These are phyloP conservation scores for Macropus fuliginosus DNA, from an alignment of 2,797 vertebrate genomes.

Conservation along the genomic window DNA sequence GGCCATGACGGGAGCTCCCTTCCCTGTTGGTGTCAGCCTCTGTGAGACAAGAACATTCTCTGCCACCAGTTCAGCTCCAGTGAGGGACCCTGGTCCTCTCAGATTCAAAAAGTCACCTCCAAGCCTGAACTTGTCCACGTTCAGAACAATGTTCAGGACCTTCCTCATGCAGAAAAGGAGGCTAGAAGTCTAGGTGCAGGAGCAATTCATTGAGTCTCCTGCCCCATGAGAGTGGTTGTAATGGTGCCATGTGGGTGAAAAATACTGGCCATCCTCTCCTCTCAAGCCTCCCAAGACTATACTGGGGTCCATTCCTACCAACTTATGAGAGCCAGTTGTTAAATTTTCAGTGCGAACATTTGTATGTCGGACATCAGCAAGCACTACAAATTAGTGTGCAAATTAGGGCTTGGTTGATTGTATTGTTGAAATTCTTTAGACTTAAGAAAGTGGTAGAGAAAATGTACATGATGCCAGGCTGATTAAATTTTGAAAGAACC, in stretches of 20 bases:
- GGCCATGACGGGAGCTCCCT: background rate
- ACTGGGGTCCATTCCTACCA: background rate
- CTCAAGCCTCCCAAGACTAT: background rate
- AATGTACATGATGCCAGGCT: background rate
- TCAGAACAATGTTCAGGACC: background rate
- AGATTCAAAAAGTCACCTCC: background rate
- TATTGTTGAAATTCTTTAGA: background rate
- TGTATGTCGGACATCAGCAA: background rate
- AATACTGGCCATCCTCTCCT: background rate
- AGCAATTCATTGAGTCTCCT: background rate
- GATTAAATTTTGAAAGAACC: background rate
- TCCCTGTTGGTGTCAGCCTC: background rate
- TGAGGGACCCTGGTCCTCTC: background rate
- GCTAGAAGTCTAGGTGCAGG: background rate
- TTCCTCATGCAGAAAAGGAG: background rate
- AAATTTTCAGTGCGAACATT: background rate
- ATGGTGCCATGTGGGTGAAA: background rate
- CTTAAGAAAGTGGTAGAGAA: background rate
- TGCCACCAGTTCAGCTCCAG: background rate
- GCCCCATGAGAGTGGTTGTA: background rate
- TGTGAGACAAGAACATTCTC: background rate
- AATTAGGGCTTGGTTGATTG: background rate
- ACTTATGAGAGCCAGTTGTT: background rate
- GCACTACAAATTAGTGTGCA: background rate
- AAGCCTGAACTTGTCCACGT: background rate